Percentiles rank a stretch among this genome's conserved stretches.
Evolutionary conservation across 1,140 invertebrate species (phyloP).

Genomic region (Drosophila bipectinata): DNA sequence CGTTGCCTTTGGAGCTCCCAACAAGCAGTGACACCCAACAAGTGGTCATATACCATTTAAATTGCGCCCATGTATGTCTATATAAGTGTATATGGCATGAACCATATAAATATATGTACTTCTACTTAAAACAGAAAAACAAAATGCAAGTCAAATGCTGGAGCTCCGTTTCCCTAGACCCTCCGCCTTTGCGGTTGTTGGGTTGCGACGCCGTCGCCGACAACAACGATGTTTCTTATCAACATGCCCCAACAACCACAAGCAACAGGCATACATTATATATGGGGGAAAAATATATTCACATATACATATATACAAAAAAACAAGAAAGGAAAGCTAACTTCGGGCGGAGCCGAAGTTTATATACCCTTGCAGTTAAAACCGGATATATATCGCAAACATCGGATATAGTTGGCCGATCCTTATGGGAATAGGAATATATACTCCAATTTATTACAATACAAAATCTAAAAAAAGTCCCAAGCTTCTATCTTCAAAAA

Average conservation of each 20-base stretch:
- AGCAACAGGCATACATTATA: constrained; percentile 37
- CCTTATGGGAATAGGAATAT: no score
- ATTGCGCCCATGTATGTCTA: constrained; percentile 21
- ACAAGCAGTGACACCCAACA: constrained; percentile 52
- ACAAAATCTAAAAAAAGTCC: no score
- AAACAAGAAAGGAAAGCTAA: no score
- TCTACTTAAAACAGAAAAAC: constrained; percentile 40
- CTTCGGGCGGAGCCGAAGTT: no score
- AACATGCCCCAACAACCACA: constrained; percentile 51
- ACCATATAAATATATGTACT: constrained; percentile 4
- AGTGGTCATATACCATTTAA: constrained; percentile 57
- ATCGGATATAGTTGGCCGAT: no score
- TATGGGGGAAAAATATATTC: constrained; percentile 27
- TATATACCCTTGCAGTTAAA: no score
- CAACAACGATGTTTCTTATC: constrained; percentile 58
- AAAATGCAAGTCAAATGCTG: constrained; percentile 44
- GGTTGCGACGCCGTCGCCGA: constrained; percentile 42
- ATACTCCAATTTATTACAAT: no score
- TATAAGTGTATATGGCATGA: constrained; percentile 1
- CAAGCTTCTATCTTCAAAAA: no score
- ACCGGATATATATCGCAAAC: no score
- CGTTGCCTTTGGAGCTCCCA: constrained; percentile 36
- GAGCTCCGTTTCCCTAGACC: constrained; percentile 14
- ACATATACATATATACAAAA: constrained; percentile 5
- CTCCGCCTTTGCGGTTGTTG: constrained; percentile 54